These are phyloP conservation scores for Epizoanthus scotinus DNA, from an alignment of 92 coral and sea anemone species.

Conservation along the genomic window DNA sequence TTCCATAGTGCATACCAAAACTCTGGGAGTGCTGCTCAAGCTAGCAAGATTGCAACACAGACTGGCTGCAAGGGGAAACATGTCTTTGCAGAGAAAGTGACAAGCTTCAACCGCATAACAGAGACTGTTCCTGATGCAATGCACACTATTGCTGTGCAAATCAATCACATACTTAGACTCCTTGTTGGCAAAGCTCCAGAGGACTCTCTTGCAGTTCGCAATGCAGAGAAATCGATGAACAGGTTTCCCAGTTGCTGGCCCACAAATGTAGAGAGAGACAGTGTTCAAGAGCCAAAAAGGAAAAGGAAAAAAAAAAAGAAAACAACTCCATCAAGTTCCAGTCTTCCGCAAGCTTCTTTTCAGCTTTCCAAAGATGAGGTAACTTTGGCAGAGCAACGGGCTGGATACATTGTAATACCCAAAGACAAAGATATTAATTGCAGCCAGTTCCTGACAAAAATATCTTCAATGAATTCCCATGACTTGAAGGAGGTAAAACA, in stretches of 20 bases:
- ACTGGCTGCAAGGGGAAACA: conserved; percentile 37
- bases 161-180: conserved; percentile 25
- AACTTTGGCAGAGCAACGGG: background rate
- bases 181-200: conserved; percentile 37
- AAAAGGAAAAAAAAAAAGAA: background rate
- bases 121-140: conserved; percentile 44
- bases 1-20: conserved; percentile 29
- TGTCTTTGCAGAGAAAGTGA: conserved; percentile 12
- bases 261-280: too few species aligned
- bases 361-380: background rate
- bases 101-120: conserved; percentile 4
- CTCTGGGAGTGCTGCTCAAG: conserved; percentile 19
- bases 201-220: conserved; percentile 24
- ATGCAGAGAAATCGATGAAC: conserved; percentile 12
- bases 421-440: too few species aligned
- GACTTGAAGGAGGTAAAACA: conserved; percentile 33
- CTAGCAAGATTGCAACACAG: background rate
- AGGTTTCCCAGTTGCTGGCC: conserved; percentile 35
- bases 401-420: background rate
- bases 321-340: too few species aligned
- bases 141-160: conserved; percentile 48
- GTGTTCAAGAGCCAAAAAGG: background rate
- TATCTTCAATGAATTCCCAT: background rate
- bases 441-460: background rate
- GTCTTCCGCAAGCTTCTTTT: background rate